Evolutionary conservation across 1,140 invertebrate species (phyloP).

Genomic region (Drosophila nikananu): DNA sequence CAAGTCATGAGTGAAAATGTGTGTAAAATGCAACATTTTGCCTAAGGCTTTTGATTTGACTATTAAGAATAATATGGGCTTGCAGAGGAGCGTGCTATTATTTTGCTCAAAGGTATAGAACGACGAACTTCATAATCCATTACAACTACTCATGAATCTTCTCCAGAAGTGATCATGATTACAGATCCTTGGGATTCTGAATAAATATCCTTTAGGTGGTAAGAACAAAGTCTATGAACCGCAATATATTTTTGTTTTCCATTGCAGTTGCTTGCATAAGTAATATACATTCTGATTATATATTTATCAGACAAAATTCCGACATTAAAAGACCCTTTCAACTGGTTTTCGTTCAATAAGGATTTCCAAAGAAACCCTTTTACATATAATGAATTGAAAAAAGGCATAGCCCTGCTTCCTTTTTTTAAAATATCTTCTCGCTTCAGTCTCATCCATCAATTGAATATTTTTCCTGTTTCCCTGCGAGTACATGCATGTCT

Average conservation of each 20-base stretch:
- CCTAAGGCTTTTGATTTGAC: not conserved
- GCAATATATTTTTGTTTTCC: not conserved
- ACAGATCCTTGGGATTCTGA: not conserved
- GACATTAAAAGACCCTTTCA: too few relatives aligned
- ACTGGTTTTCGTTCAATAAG: not conserved
- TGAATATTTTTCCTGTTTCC: slow-evolving; percentile 43
- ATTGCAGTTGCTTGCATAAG: not conserved
- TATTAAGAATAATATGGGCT: not conserved
- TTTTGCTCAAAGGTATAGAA: not conserved
- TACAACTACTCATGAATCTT: not conserved
- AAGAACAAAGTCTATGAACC: not conserved
- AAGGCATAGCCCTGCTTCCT: not conserved
- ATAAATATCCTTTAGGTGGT: not conserved
- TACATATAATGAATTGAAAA: not conserved
- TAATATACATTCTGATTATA: too few relatives aligned
- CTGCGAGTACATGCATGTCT: slow-evolving; percentile 1
- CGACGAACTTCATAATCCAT: not conserved
- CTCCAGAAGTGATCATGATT: not conserved
- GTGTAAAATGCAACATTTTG: slow-evolving; percentile 8
- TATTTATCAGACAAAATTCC: not conserved
- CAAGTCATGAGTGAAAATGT: slow-evolving; percentile 1
- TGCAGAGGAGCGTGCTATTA: not conserved
- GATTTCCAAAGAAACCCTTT: not conserved
- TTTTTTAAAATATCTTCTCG: not conserved
- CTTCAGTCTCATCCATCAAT: slow-evolving; percentile 31